These are phyloP conservation scores for Trichomycterus rosablanca DNA, from an alignment of 2,113 vertebrate genomes.

Conservation along the genomic window DNA sequence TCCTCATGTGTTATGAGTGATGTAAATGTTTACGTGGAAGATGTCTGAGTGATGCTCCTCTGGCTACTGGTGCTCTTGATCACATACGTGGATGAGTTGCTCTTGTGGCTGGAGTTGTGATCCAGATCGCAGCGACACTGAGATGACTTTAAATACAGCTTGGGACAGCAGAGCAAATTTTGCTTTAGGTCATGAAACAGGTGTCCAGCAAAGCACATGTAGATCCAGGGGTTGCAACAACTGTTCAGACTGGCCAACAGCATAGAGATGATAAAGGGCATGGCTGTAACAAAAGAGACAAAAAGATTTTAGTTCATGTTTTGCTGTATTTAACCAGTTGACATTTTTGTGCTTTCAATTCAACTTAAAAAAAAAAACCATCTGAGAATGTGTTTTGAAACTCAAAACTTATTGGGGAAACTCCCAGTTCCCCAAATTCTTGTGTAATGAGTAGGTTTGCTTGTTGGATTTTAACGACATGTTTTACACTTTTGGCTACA, in stretches of 20 bases:
- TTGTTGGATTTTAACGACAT: too few species aligned
- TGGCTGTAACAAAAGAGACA: slow-evolving; percentile 63
- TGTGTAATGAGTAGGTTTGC: too few species aligned
- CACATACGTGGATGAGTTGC: slow-evolving; percentile 86
- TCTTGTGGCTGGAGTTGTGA: slow-evolving; percentile 78
- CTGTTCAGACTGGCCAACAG: slow-evolving; percentile 96
- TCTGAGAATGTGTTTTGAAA: too few species aligned
- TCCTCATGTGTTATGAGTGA: not conserved
- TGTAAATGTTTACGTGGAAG: slow-evolving; percentile 60
- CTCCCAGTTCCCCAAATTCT: too few species aligned
- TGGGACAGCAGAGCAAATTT: slow-evolving; percentile 37
- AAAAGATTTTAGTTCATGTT: not conserved
- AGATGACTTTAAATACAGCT: slow-evolving; percentile 65
- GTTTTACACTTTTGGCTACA: too few species aligned
- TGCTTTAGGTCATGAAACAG: slow-evolving; percentile 86
- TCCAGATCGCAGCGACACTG: slow-evolving; percentile 72
- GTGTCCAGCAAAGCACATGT: slow-evolving; percentile 93
- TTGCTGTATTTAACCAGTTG: too few species aligned
- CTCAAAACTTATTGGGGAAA: too few species aligned
- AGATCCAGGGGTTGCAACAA: slow-evolving; percentile 99
- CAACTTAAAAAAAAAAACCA: too few species aligned
- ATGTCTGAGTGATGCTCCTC: slow-evolving; percentile 73
- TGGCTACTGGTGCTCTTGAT: slow-evolving; percentile 84
- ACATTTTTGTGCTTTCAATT: too few species aligned
- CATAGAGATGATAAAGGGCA: slow-evolving; percentile 92